phyloP scores from a whole-genome alignment of 2,888 invertebrate species.

The Chymomyza amoena region DNA sequence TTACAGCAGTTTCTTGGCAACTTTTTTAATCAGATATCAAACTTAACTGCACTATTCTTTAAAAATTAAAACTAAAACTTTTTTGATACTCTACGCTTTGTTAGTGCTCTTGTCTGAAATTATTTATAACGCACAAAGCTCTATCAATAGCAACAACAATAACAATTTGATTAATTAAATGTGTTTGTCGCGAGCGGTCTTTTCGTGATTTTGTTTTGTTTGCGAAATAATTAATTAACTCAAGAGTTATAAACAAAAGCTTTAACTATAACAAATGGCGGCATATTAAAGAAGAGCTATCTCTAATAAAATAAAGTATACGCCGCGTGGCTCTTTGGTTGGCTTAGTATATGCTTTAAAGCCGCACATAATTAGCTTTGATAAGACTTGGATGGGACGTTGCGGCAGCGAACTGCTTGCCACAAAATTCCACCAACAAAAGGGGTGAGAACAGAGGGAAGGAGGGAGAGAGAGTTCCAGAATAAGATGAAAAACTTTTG shows the following conservation, averaged over 20 bases:
- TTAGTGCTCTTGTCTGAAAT: background rate
- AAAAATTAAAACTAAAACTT: slow-evolving; percentile 1
- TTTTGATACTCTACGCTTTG: background rate
- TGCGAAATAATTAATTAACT: slow-evolving; percentile 40
- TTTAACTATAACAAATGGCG: slow-evolving; percentile 13
- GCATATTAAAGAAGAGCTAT: slow-evolving; percentile 2
- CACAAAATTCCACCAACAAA: slow-evolving; percentile 19
- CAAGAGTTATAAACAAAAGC: slow-evolving; percentile 24
- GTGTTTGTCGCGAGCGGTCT: slow-evolving; percentile 2
- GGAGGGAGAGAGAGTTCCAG: slow-evolving; percentile 8
- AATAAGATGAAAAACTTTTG: background rate
- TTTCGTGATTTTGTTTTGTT: background rate
- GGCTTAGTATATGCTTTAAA: slow-evolving; percentile 14
- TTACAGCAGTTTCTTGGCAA: background rate
- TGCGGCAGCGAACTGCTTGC: background rate
- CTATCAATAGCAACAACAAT: slow-evolving; percentile 4
- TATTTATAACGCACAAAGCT: background rate
- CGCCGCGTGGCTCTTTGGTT: slow-evolving; percentile 21
- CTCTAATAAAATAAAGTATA: slow-evolving; percentile 43
- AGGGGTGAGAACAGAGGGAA: slow-evolving; percentile 9
- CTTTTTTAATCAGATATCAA: background rate
- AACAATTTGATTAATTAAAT: slow-evolving; percentile 43
- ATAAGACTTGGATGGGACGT: slow-evolving; percentile 21
- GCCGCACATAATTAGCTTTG: slow-evolving; percentile 42
- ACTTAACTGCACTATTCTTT: background rate